phyloP scores from a whole-genome alignment of 2,888 invertebrate genomes.

The Volucella inanis region DNA sequence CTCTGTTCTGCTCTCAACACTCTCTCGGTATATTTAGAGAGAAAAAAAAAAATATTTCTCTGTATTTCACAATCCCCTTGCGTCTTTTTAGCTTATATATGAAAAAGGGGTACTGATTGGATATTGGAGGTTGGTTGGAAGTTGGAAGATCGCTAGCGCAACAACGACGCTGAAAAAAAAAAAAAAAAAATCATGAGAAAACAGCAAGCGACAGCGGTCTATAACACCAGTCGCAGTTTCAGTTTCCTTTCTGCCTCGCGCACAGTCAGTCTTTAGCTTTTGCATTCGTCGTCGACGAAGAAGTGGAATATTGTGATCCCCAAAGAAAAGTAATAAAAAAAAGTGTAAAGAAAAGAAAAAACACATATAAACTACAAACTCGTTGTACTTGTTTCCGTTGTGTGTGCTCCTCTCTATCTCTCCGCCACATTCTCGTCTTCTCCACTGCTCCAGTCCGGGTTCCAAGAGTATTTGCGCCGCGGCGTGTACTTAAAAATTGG shows the following conservation, averaged over 20 bases:
- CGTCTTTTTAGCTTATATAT: neutral
- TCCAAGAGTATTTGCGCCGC: constrained; percentile 64
- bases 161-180: neutral
- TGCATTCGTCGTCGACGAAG: constrained; percentile 55
- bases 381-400: constrained; percentile 73
- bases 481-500: constrained; percentile 66
- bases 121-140: constrained; percentile 19
- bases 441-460: constrained; percentile 59
- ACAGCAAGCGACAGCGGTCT: constrained; percentile 69
- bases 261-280: constrained; percentile 59
- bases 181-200: constrained; percentile 29
- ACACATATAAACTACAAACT: constrained; percentile 67
- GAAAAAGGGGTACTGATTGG: constrained; percentile 18
- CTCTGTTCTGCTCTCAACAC: constrained; percentile 31
- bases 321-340: constrained; percentile 37
- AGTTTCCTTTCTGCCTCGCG: constrained; percentile 73
- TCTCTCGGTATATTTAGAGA: constrained; percentile 33
- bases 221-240: constrained; percentile 67
- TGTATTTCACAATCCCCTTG: constrained; percentile 45
- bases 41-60: constrained; percentile 16
- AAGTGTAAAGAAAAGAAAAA: constrained; percentile 22
- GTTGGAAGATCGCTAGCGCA: constrained; percentile 51
- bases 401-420: constrained; percentile 66
- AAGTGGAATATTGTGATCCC: constrained; percentile 50
- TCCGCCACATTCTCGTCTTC: constrained; percentile 38